Evolutionary conservation across 2,797 vertebrate genomes (phyloP).

Genomic region (Alectoris magna): DNA sequence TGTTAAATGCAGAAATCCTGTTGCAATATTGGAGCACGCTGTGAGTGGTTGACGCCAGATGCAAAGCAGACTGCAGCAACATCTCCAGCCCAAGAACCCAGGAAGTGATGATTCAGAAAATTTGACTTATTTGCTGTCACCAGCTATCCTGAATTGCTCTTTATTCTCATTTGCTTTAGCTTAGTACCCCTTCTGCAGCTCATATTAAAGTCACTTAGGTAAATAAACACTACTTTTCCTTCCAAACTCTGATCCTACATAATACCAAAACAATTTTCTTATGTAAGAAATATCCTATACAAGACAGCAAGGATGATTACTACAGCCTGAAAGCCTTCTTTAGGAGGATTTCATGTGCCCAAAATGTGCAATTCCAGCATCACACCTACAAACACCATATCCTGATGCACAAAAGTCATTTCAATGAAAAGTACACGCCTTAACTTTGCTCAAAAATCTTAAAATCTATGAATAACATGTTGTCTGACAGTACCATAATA

Average conservation of each 20-base stretch:
- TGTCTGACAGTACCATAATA: background rate
- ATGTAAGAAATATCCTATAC: background rate
- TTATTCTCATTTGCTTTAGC: background rate
- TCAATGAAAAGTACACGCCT: background rate
- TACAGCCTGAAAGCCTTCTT: background rate
- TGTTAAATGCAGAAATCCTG: background rate
- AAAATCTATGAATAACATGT: background rate
- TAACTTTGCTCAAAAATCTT: background rate
- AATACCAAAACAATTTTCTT: background rate
- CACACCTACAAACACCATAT: background rate
- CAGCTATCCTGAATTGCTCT: background rate
- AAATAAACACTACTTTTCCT: background rate
- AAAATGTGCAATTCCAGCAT: background rate
- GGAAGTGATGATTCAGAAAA: background rate
- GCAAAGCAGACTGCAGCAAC: background rate
- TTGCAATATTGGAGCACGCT: background rate
- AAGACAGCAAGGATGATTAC: background rate
- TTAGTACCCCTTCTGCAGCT: background rate
- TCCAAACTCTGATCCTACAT: background rate
- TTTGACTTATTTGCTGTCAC: accelerated
- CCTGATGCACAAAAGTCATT: background rate
- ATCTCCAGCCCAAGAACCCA: background rate
- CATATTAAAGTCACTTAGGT: background rate
- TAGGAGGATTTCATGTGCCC: background rate
- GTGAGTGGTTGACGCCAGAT: background rate